Base-by-base conservation (phyloP, 2,888 invertebrate species). In the Caenorhabditis doughertyi region DNA sequence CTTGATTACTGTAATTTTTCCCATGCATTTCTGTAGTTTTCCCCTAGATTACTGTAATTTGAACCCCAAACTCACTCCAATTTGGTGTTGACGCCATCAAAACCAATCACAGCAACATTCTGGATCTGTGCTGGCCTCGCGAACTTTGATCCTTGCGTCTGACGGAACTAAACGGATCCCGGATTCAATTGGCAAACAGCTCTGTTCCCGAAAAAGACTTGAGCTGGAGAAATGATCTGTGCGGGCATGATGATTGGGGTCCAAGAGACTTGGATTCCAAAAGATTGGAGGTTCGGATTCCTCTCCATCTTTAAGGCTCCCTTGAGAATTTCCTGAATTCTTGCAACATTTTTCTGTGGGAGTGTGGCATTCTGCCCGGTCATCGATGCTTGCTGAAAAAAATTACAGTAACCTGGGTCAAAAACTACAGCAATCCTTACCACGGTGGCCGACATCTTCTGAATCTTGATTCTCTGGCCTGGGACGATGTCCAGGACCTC, bases 401-500 rank as follows among this genome's bases (percentile, higher is more conserved):
- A 7, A 21, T 13, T 16, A 32, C 21, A 23, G n/a, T n/a, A n/a
- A 23, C 23, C 23, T 21, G 3, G 21, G 8, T 7, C 13, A 11
- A 8, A 7, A 13, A 42, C 42, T 13, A 13, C 13, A 42, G 5
- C 16, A 4, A 25, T 11, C 13, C 62, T 29, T 27, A 62, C 62
- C 25, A 83, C 65, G 0, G 1, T 39, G 5, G 71, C 27, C 0
- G 44, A 32, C 55, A 79, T 79, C 39, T 74, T 64, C 3, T 42
- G 21, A 7, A 29, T 27, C 16, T 55, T 70, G 32, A 85, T 70
- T 1, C 81, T 35, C 25, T 83, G 83, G 42, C 85, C 85, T 0
- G 65, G 56, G 3, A 64, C 35, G n/a, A 85, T 70, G 7, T 11
- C 3, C 8, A 83, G 55, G 18, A 83, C 11, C 27, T 85, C 85